phyloP scores from a whole-genome alignment of 2,888 invertebrate species.

The Acronicta psi region DNA sequence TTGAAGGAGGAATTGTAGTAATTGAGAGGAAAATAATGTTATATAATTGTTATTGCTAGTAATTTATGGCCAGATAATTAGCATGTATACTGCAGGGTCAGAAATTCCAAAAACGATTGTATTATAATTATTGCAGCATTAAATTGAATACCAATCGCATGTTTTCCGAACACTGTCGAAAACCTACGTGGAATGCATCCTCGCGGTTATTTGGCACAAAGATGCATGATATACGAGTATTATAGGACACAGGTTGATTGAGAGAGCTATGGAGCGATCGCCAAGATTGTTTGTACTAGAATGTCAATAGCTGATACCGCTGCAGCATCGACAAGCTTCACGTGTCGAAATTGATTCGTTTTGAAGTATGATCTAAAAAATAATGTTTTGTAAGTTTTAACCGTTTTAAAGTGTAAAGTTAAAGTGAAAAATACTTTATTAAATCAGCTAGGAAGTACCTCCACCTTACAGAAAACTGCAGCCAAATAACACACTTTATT shows the following conservation, averaged over 20 bases:
- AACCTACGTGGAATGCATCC: conserved; percentile 31
- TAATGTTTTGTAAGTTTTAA: no score
- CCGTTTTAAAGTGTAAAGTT: no score
- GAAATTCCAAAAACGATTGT: conserved; percentile 1
- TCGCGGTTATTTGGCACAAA: conserved; percentile 38
- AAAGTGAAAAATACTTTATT: no score
- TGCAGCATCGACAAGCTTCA: conserved; percentile 14
- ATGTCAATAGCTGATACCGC: conserved; percentile 32
- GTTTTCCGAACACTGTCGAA: conserved; percentile 37
- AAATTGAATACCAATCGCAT: conserved; percentile 15
- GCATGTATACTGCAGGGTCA: not conserved
- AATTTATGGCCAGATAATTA: no score
- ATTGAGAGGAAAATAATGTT: no score
- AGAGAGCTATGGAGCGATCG: conserved; percentile 30
- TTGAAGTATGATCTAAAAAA: no score
- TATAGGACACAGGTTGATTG: conserved; percentile 50
- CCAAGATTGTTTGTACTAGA: conserved; percentile 33
- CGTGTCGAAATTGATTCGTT: not conserved
- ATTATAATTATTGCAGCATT: conserved; percentile 1
- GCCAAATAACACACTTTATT: no score
- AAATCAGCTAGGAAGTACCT: no score
- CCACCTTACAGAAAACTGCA: no score
- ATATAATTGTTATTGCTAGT: no score
- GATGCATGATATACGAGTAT: conserved; percentile 41
- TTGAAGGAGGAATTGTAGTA: no score